These are phyloP conservation scores for Tolmerus cingulatus DNA, from an alignment of 2,888 invertebrate species.

Conservation along the genomic window DNA sequence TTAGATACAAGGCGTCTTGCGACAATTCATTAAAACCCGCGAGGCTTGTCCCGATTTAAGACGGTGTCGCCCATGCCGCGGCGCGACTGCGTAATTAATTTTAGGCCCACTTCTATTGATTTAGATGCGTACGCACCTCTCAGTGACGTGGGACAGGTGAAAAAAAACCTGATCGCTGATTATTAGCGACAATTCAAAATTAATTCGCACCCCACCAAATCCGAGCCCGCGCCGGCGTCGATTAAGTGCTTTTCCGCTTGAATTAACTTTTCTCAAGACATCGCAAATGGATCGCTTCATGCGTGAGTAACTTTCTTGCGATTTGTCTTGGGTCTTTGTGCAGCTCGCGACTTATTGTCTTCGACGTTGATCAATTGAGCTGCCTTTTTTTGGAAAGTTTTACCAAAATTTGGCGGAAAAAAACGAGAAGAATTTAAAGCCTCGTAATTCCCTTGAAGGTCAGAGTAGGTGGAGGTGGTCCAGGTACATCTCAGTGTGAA, in stretches of 20 bases:
- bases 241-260: slow-evolving; percentile 15
- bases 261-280: neutral
- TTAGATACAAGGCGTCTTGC: neutral
- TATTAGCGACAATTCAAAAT: slow-evolving; percentile 13
- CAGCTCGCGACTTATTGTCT: neutral
- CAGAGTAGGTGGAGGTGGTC: neutral
- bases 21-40: neutral
- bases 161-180: neutral
- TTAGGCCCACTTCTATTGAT: slow-evolving; percentile 3
- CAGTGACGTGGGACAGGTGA: neutral
- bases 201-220: neutral
- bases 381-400: neutral
- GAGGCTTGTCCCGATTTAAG: slow-evolving; percentile 1
- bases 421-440: neutral
- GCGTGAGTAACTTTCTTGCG: slow-evolving; percentile 13
- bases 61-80: neutral
- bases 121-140: slow-evolving; percentile 4
- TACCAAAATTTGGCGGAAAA: neutral
- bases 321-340: neutral
- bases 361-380: neutral
- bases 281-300: neutral
- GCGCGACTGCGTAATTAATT: neutral
- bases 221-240: neutral
- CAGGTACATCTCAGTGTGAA: neutral
- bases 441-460: neutral